Conservation (phyloP, 2,888 invertebrate species). For the Parthenolecanium corni region DNA sequence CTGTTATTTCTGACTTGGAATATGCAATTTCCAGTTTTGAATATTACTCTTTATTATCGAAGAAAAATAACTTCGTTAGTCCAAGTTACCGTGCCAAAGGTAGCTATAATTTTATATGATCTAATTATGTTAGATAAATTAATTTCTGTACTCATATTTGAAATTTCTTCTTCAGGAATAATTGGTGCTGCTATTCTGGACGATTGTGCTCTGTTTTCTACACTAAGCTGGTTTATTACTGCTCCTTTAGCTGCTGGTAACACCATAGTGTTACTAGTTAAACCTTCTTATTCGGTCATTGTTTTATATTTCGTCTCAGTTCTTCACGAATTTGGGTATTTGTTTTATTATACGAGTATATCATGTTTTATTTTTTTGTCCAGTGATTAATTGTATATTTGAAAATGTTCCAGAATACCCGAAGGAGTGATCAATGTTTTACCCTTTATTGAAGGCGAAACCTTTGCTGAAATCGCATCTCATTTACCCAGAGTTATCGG, state of each 20-base stretch:
- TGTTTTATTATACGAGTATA: background rate
- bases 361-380: background rate
- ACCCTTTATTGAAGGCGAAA: background rate
- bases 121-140: background rate
- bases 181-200: background rate
- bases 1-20: background rate
- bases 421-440: slow-evolving; percentile 6
- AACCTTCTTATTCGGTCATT: slow-evolving; percentile 7
- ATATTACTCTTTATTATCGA: background rate
- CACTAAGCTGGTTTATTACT: background rate
- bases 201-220: slow-evolving; percentile 8
- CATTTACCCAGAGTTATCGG: background rate
- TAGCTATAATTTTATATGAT: background rate
- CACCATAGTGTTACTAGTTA: background rate
- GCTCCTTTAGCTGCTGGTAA: slow-evolving; percentile 1
- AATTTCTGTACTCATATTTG: background rate
- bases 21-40: background rate
- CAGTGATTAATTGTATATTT: background rate
- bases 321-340: slow-evolving; percentile 8
- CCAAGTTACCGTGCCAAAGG: background rate
- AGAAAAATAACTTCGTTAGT: background rate
- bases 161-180: background rate
- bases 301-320: slow-evolving; percentile 4
- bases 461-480: background rate
- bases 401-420: background rate